Percentiles rank a stretch among this genome's conserved stretches.
These are phyloP conservation scores for Microhierax caerulescens DNA, from an alignment of 2,797 vertebrate genomes.

Conservation along the genomic window DNA sequence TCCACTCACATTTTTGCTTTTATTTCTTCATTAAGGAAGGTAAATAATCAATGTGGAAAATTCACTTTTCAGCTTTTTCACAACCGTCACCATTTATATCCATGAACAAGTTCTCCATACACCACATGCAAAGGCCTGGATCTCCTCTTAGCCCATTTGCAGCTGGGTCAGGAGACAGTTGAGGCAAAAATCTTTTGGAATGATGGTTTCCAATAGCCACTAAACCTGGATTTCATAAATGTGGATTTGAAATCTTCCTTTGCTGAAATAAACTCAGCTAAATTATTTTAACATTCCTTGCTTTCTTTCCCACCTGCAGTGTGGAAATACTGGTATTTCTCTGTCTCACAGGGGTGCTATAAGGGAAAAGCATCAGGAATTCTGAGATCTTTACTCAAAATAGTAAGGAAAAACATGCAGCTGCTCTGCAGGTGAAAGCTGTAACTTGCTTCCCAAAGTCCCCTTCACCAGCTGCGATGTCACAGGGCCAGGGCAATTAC, in stretches of 20 bases:
- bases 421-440: neutral
- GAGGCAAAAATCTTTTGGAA: neutral
- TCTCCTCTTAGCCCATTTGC: neutral
- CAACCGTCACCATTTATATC: neutral
- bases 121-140: neutral
- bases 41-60: neutral
- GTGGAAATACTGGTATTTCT: neutral
- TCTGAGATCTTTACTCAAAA: neutral
- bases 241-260: neutral
- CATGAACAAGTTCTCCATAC: neutral
- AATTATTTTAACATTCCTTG: neutral
- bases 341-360: neutral
- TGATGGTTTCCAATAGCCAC: neutral
- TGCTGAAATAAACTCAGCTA: neutral
- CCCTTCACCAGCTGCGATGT: neutral
- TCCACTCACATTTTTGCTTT: neutral
- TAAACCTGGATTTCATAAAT: neutral
- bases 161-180: neutral
- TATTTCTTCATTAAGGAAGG: neutral
- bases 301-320: neutral
- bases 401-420: neutral
- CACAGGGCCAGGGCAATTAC: neutral
- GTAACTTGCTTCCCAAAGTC: neutral
- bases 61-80: neutral
- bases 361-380: neutral